phyloP scores from a whole-genome alignment of 2,888 invertebrate genomes.

The Drosophila austrosaltans region DNA sequence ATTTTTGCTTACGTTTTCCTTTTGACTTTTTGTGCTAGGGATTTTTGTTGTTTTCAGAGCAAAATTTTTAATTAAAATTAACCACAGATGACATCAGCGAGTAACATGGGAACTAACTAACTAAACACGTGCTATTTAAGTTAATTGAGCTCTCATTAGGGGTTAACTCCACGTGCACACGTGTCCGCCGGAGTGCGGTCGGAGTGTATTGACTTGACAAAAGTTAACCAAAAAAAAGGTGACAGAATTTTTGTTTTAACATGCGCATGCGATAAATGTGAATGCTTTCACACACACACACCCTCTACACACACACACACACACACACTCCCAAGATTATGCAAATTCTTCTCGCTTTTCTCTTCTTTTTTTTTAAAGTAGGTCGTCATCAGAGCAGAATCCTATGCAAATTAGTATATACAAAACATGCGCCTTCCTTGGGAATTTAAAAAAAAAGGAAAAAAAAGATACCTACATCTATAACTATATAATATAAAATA shows the following conservation, averaged over 20 bases:
- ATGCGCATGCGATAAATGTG: constrained; percentile 44
- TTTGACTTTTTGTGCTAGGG: background rate
- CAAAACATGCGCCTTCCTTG: constrained; percentile 31
- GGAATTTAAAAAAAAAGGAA: constrained; percentile 21
- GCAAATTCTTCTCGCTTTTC: constrained; percentile 26
- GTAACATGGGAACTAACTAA: constrained; percentile 6
- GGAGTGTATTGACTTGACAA: constrained; percentile 36
- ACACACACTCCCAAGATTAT: constrained; percentile 36
- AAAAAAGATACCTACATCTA: constrained; percentile 3
- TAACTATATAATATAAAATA: background rate
- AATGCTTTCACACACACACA: constrained; percentile 20
- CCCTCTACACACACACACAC: constrained; percentile 3
- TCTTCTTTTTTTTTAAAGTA: constrained; percentile 5
- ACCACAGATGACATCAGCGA: constrained; percentile 55
- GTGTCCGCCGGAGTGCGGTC: constrained; percentile 16
- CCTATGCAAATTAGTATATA: constrained; percentile 39
- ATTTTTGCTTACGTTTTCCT: constrained; percentile 8
- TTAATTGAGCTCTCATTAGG: constrained; percentile 32
- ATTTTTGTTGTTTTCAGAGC: constrained; percentile 11
- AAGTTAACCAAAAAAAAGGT: constrained; percentile 19
- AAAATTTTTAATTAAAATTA: constrained; percentile 60
- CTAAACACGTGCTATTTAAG: constrained; percentile 20
- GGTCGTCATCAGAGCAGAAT: constrained; percentile 6
- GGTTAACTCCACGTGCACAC: constrained; percentile 19
- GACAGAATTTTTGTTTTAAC: constrained; percentile 33